Evolutionary conservation across 2,888 invertebrate genomes (phyloP), one percentile per base, ranked within the genome.

Genomic region (Temnothorax ravouxi): DNA sequence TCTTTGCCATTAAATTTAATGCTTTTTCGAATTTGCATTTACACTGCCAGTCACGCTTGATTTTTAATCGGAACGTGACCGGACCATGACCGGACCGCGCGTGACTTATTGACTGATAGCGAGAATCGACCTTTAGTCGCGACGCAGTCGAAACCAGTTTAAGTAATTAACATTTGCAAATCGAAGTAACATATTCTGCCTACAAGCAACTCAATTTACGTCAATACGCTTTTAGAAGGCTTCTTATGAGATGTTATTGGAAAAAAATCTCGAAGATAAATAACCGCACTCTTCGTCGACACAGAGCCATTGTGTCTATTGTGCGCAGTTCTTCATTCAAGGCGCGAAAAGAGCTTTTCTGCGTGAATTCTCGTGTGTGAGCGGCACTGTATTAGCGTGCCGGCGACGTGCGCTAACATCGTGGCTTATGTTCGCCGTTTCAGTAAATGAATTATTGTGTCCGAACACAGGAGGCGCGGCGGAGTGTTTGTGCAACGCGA

Each of bases 371-470:
- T 71, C 54, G 29, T 29, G 29, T 44, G 25, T 50, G 56, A 72
- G 38, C 56, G 59, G 59, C 47, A 76, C 44, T 56, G 34, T 34
- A 72, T 79, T 79, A 79, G 56, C 77, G 15, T 41, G 54, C n/a
- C 44, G n/a, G 67, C 71, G 29, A 52, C 18, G 75, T 25, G 54
- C 74, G 50, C 74, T 52, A 79, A 74, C 56, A 56, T 67, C 62
- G 69, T 52, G n/a, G 67, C 56, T 75, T 71, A 41, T 41, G 71
- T 80, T 84, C 80, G 25, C 54, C 75, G 75, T 79, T n/a, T 80
- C 62, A 47, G 75, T 84, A 86, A 86, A 86, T 86, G 64, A 86
- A 86, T 86, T 85, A 85, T 80, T 86, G 84, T 84, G 64, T 72
- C n/a, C 81, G 71, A 56, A 50, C 38, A 64, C 83, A 72, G 71